Conservation (phyloP, 2,113 vertebrate species). For the Hippocampus barbouri region DNA sequence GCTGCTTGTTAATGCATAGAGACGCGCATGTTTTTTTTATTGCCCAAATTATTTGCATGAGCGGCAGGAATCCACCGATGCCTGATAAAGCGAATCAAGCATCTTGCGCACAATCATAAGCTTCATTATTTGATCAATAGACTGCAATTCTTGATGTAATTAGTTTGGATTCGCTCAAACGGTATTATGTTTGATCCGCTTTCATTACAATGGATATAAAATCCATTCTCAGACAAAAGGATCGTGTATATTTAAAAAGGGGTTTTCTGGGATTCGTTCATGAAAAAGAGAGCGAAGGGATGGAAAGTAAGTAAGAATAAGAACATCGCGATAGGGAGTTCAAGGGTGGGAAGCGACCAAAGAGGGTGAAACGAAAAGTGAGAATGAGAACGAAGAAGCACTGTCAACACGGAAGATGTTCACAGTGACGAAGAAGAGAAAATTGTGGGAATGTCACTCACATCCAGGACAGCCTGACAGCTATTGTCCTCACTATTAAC, state of each 20-base stretch:
- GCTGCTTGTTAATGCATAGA: not conserved
- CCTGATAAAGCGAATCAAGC: not conserved
- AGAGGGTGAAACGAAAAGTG: not conserved
- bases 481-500: not conserved
- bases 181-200: not conserved
- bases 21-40: not conserved
- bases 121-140: not conserved
- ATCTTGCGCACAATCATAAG: not conserved
- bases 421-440: not conserved
- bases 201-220: not conserved
- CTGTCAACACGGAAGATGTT: not conserved
- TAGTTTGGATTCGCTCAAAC: not conserved
- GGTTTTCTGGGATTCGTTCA: not conserved
- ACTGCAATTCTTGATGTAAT: not conserved
- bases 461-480: slow-evolving; percentile 51
- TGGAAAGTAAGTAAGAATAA: not conserved
- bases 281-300: not conserved
- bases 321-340: not conserved
- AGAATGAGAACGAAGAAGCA: not conserved
- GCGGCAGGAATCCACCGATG: not conserved
- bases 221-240: not conserved
- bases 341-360: not conserved
- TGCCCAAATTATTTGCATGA: not conserved
- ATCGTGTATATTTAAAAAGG: not conserved
- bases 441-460: slow-evolving; percentile 46